Base-by-base conservation (phyloP, 2,888 invertebrate genomes). In the Hyppa rectilinea region DNA sequence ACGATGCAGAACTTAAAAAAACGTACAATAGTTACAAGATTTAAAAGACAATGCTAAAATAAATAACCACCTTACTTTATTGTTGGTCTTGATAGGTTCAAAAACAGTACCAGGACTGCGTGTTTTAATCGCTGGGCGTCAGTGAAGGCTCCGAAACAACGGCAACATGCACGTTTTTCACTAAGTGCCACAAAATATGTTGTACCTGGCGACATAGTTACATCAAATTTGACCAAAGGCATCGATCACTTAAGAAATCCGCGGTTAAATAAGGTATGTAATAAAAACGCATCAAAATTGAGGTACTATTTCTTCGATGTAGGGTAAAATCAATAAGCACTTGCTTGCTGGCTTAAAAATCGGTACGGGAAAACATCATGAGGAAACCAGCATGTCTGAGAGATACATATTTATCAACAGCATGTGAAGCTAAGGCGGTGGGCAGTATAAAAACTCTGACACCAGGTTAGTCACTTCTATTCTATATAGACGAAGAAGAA, bases 181-280 rank as follows among this genome's bases (percentile, higher is more conserved):
- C 20, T 23, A 12, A 60, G 20, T 59, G 45, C 9, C 20, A 10
- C 29, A 12, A 34, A 49, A 14, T 55, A 4, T 29, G 29, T 12
- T 7, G 55, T 69, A n/a, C 4, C 69, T 20, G 63, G 70, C 10
- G 60, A 75, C n/a, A n/a, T 64, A 7, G 49, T 69, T 23, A 12
- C 45, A 80, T 97, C 97, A 56, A 97, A 97, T 71, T 97, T 97
- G 96, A 97, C 98, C 61, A 97, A 97, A 93, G 98, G 98, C 79
- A 97, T 98, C 82, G 98, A 98, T 89, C 97, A 98, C 90, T 94
- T 98, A 49, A 95, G 97, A 86, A 98, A 98, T 94, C 97, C 98
- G 5, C 96, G 98, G 68, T 96, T 98, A 69, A 98, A 98, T 91
- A 98, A 98, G 97, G 98, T 98, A 92, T 9, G 31, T 45, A 14